These are phyloP conservation scores for Diplosoma virens DNA, from an alignment of 23 tunicate species.

Conservation along the genomic window DNA sequence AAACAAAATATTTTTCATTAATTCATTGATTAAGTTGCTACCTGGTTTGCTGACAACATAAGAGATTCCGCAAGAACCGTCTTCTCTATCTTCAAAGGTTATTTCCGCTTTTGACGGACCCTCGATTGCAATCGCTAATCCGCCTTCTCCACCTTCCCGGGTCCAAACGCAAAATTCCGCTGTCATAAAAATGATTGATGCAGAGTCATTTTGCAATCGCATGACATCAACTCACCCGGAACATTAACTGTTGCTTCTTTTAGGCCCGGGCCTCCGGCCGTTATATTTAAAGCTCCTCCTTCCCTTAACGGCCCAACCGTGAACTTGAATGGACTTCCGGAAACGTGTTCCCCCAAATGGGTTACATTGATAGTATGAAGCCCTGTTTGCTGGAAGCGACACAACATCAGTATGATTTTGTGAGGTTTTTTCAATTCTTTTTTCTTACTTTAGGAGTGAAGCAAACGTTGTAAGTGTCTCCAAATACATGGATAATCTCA, in stretches of 20 bases:
- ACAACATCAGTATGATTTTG: neutral
- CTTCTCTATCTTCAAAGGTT: constrained; percentile 93
- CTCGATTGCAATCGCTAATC: constrained; percentile 93
- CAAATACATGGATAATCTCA: constrained; percentile 68
- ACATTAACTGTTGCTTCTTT: constrained; percentile 74
- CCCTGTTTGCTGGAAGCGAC: constrained; percentile 67
- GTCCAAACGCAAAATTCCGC: constrained; percentile 93
- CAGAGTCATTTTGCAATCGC: neutral
- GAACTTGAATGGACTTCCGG: constrained; percentile 93
- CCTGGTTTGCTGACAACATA: constrained; percentile 94
- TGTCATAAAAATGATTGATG: neutral
- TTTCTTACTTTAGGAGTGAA: constrained; percentile 73
- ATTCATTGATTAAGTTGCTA: too few species aligned
- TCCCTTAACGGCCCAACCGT: constrained; percentile 91
- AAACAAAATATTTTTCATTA: too few species aligned
- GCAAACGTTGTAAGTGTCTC: constrained; percentile 75
- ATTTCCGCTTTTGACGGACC: constrained; percentile 97
- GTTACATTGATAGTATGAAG: constrained; percentile 80
- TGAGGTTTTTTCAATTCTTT: neutral
- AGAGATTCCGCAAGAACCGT: constrained; percentile 86
- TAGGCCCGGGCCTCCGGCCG: constrained; percentile 92
- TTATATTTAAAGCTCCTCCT: constrained; percentile 86
- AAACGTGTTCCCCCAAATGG: constrained; percentile 72
- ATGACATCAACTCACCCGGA: constrained; percentile 51
- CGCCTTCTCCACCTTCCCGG: constrained; percentile 94